Evolutionary conservation across 2,113 vertebrate genomes (phyloP), one percentile per base, ranked within the genome.

Genomic region (Campylomormyrus numenius): DNA sequence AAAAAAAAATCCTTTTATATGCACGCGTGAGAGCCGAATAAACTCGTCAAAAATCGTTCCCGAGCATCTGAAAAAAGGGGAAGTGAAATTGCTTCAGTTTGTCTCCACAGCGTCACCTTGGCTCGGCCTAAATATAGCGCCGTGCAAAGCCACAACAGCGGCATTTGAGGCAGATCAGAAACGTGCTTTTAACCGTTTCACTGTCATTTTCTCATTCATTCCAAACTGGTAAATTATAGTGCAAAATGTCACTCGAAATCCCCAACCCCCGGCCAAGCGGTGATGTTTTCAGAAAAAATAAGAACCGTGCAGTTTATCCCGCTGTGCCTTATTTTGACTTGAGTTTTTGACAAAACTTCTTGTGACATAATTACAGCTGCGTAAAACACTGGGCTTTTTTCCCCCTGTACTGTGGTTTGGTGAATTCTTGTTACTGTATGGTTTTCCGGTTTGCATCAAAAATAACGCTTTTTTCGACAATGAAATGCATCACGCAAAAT

Each of bases 91-190:
- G 93, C 92, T 93, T 91, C 90, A 87, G 90, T 91, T 90, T 92
- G 88, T 92, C 88, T 92, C 93, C 94, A 93, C 92, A 94, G 95
- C 92, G 92, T 91, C 66, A 90, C 95, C 94, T 94, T 92, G 94
- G 92, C 95, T 95, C 95, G 93, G 94, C 95, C 92, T 94, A 96
- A 91, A 96, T 93, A 94, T 94, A 94, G 95, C 74, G 74, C 31
- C 31, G 31, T 19, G 31, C 74, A 80, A 96, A 96, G 95, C 95
- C 95, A 95, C 95, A 95, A 90, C 92, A 95, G 95, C 94, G 94
- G 96, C 96, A 97, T 97, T 97, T 96, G 97, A 95, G 96, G 95
- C 94, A 95, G 94, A 95, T 95, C 96, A 95, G 94, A 96, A 89
- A 91, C 92, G 88, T 83, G 88, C 87, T 90, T 95, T 96, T 95